These are phyloP conservation scores for Amblyteles armatorius DNA, from an alignment of 2,888 invertebrate genomes.

Conservation along the genomic window DNA sequence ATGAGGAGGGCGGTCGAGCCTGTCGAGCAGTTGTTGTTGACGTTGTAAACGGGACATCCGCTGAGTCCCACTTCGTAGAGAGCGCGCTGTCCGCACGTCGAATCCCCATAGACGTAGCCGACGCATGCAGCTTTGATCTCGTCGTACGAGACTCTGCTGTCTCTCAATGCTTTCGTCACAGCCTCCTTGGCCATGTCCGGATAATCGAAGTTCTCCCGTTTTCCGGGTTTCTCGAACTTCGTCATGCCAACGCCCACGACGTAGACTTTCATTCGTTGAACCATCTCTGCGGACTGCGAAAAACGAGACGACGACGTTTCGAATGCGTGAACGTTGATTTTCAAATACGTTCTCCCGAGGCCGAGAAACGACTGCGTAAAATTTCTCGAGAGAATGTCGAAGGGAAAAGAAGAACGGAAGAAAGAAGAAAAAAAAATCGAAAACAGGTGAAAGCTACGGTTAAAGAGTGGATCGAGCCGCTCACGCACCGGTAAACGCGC, in stretches of 20 bases:
- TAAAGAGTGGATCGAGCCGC: neutral
- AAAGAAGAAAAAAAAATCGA: neutral
- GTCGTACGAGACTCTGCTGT: constrained; percentile 91
- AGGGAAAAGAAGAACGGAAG: neutral
- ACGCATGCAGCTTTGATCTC: constrained; percentile 95
- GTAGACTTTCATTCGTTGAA: constrained; percentile 87
- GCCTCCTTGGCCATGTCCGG: constrained; percentile 98
- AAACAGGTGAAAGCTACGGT: neutral
- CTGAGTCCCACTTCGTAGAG: constrained; percentile 97
- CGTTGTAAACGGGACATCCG: constrained; percentile 98
- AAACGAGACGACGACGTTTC: neutral
- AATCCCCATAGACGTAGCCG: constrained; percentile 98
- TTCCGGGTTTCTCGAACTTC: constrained; percentile 98
- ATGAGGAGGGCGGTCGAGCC: constrained; percentile 96
- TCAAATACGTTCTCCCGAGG: neutral
- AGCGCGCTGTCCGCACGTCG: constrained; percentile 97
- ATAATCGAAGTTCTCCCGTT: constrained; percentile 93
- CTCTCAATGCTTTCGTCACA: constrained; percentile 93
- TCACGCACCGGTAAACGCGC: neutral
- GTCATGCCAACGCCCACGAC: constrained; percentile 99
- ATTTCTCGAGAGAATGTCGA: neutral
- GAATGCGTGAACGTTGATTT: neutral
- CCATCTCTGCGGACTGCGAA: constrained; percentile 72
- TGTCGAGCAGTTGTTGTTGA: constrained; percentile 99
- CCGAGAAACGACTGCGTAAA: neutral